Evolutionary conservation across 2,888 invertebrate genomes (phyloP).

Genomic region (Heteromurus nitidus): DNA sequence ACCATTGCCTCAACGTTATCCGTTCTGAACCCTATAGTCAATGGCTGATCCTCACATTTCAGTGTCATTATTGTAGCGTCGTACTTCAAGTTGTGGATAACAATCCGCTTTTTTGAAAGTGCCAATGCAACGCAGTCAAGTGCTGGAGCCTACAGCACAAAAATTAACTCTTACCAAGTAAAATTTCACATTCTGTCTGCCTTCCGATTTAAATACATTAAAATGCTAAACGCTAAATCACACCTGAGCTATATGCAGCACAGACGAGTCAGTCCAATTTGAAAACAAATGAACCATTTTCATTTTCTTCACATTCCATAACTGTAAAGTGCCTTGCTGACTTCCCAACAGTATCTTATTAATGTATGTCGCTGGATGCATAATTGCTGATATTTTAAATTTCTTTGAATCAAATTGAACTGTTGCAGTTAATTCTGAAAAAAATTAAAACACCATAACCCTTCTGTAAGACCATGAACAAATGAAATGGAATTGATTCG

Average conservation of each 20-base stretch:
- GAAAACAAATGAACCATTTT: constrained; percentile 86
- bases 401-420: constrained; percentile 77
- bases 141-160: constrained; percentile 84
- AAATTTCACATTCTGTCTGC: not conserved
- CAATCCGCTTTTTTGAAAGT: constrained; percentile 86
- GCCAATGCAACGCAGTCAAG: constrained; percentile 94
- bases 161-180: not conserved
- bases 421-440: constrained; percentile 75
- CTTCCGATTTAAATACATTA: not conserved
- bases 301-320: constrained; percentile 91
- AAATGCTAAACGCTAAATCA: not conserved
- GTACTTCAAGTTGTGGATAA: constrained; percentile 90
- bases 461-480: too few relatives aligned
- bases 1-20: constrained; percentile 92
- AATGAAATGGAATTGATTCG: constrained; percentile 21
- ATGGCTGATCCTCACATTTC: constrained; percentile 95
- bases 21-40: constrained; percentile 88
- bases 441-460: not conserved
- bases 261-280: constrained; percentile 75
- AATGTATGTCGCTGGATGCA: constrained; percentile 95
- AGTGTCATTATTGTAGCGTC: constrained; percentile 89
- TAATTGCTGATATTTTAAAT: constrained; percentile 88
- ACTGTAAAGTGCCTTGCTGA: constrained; percentile 86
- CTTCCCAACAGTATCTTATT: constrained; percentile 95
- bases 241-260: constrained; percentile 73